Base-by-base conservation (phyloP, 2,113 vertebrate species). In the Oenanthe melanoleuca region DNA sequence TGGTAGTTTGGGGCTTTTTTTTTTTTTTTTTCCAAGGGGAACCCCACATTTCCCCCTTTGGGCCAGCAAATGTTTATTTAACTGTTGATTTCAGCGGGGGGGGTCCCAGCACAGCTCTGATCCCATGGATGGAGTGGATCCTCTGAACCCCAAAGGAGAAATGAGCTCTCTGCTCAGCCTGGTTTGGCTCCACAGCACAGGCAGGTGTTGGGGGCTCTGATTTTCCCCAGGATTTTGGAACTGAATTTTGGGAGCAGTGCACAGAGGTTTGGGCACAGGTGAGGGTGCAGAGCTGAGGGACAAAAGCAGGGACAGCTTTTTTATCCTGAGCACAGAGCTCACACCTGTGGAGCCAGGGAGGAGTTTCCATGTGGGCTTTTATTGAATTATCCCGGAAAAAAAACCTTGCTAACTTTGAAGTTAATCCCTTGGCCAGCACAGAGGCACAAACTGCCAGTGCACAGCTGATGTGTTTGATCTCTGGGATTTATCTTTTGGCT, bases 381-480 rank as follows among this genome's bases (percentile, higher is more conserved):
- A 38, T 34, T 55, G 84, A 74, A 66, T 71, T 20, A 55, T 93
- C 65, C 56, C 19, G 26, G 72, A 55, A 34, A 37, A 56, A 52
- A 56, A 53, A 10, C 1, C 23, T 22, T 7, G 40, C 50, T 34
- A 23, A 14, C 74, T 95, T 89, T 92, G 86, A 70, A 78, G 81
- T 45, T 95, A 94, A 95, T 97, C 88, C 84, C 65, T 96, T 63
- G 20, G 86, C 91, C 88, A 95, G 93, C 78, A 94, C 4, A 2
- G 2, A 47, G 60, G 33, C 6, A 2, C 66, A 86, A 91, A 42
- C 73, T 80, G 67, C 37, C 52, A 11, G 9, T 1, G 52, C n/a
- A 9, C 44, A 72, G 80, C 38, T 66, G 82, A 67, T 2, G 5
- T 19, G 40, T 95, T 96, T 97, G 89, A 96, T 93, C 65, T 88